These are phyloP conservation scores for Cantharis lateralis DNA, from an alignment of 2,888 invertebrate species.

Conservation along the genomic window DNA sequence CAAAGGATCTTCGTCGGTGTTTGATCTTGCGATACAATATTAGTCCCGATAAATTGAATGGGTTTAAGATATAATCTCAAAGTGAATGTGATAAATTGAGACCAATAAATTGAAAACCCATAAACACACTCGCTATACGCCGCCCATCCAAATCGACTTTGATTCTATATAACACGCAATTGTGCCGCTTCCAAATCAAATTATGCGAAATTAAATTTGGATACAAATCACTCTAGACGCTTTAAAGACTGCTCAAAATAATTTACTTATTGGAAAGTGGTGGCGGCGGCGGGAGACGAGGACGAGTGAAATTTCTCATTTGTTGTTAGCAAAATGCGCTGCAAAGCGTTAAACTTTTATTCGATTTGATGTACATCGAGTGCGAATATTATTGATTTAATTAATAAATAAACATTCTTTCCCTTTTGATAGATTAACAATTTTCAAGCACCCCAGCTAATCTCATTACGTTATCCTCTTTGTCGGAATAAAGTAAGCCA, in stretches of 20 bases:
- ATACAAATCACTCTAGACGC: slow-evolving; percentile 23
- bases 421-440: background rate
- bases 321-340: background rate
- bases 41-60: slow-evolving; percentile 34
- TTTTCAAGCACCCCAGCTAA: background rate
- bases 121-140: slow-evolving; percentile 10
- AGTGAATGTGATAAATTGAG: slow-evolving; percentile 30
- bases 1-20: slow-evolving; percentile 23
- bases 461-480: background rate
- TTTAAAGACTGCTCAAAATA: slow-evolving; percentile 11
- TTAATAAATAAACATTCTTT: slow-evolving; percentile 1
- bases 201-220: slow-evolving; percentile 27
- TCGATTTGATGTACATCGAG: background rate
- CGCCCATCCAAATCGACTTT: slow-evolving; percentile 19
- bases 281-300: too few relatives aligned
- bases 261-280: background rate
- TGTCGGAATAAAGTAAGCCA: background rate
- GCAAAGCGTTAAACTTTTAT: background rate
- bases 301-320: background rate
- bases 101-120: slow-evolving; percentile 15
- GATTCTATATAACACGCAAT: slow-evolving; percentile 27
- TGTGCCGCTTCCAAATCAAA: slow-evolving; percentile 21
- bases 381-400: background rate
- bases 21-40: slow-evolving; percentile 26
- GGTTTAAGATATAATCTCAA: slow-evolving; percentile 33